Percentiles rank a stretch among this genome's conserved stretches.
Conservation (phyloP, 1,140 invertebrate species). For the Drosophila insularis region DNA sequence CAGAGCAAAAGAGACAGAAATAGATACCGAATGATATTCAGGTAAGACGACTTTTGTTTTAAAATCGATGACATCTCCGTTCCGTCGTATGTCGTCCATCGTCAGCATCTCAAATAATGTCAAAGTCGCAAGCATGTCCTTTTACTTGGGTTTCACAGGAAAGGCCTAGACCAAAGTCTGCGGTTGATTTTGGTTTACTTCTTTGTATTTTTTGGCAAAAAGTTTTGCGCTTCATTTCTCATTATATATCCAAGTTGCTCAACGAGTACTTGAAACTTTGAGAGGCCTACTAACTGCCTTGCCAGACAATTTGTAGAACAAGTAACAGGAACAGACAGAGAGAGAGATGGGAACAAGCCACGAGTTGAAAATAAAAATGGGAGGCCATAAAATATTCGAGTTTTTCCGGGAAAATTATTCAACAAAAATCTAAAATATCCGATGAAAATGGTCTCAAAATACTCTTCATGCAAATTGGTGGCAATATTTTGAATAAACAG, state of each 20-base stretch:
- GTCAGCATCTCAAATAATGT: constrained; percentile 43
- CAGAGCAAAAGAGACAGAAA: constrained; percentile 12
- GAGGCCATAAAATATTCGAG: not conserved
- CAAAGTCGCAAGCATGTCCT: constrained; percentile 27
- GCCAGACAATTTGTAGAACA: constrained; percentile 6
- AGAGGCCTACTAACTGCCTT: constrained; percentile 9
- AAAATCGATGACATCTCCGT: constrained; percentile 38
- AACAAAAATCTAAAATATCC: not conserved
- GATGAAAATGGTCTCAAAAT: too few species aligned
- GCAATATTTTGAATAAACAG: too few species aligned
- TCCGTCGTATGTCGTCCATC: not conserved
- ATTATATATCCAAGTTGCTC: constrained; percentile 43
- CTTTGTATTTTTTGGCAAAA: constrained; percentile 21
- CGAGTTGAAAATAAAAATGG: not conserved
- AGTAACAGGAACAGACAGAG: not conserved
- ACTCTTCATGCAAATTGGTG: too few species aligned
- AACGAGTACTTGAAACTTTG: constrained; percentile 52
- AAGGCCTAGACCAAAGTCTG: constrained; percentile 29
- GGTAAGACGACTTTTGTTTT: constrained; percentile 2
- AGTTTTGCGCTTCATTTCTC: constrained; percentile 71
- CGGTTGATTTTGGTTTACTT: constrained; percentile 29
- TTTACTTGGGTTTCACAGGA: not conserved
- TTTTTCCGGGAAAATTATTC: not conserved
- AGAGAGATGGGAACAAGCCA: not conserved
- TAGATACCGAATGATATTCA: not conserved